Evolutionary conservation across 2,888 invertebrate genomes (phyloP).

Genomic region (Ectemnius cavifrons): DNA sequence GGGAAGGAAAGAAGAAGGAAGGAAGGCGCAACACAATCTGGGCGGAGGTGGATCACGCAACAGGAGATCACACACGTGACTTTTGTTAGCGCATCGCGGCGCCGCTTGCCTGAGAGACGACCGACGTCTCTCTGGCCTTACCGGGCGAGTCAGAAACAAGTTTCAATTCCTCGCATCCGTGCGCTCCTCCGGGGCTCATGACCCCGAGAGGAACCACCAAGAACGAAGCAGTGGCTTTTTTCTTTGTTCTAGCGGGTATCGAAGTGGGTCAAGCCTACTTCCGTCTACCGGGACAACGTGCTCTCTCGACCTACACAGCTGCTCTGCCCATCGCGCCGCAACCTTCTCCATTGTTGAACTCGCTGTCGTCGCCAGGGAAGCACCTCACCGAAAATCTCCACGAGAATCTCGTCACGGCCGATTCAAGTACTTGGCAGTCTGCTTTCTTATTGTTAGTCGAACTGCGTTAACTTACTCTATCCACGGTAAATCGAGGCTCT

Average conservation of each 20-base stretch:
- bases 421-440: neutral
- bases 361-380: neutral
- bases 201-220: slow-evolving; percentile 49
- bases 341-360: neutral
- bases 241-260: slow-evolving; percentile 62
- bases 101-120: too few species aligned
- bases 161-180: slow-evolving; percentile 60
- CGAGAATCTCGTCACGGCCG: neutral
- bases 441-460: neutral
- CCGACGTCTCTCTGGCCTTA: slow-evolving; percentile 15
- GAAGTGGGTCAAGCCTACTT: slow-evolving; percentile 71
- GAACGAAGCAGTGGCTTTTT: slow-evolving; percentile 43
- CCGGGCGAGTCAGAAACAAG: slow-evolving; percentile 48
- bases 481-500: neutral
- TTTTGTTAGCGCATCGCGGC: slow-evolving; percentile 28
- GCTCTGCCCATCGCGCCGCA: too few species aligned
- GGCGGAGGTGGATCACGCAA: slow-evolving; percentile 35
- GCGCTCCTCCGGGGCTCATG: slow-evolving; percentile 46
- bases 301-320: slow-evolving; percentile 25
- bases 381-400: neutral
- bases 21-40: slow-evolving; percentile 11
- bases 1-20: slow-evolving; percentile 28
- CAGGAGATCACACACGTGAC: slow-evolving; percentile 37
- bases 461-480: neutral
- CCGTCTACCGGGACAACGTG: slow-evolving; percentile 53